Evolutionary conservation across 1,140 invertebrate genomes (phyloP).

Genomic region (Euura lappo): DNA sequence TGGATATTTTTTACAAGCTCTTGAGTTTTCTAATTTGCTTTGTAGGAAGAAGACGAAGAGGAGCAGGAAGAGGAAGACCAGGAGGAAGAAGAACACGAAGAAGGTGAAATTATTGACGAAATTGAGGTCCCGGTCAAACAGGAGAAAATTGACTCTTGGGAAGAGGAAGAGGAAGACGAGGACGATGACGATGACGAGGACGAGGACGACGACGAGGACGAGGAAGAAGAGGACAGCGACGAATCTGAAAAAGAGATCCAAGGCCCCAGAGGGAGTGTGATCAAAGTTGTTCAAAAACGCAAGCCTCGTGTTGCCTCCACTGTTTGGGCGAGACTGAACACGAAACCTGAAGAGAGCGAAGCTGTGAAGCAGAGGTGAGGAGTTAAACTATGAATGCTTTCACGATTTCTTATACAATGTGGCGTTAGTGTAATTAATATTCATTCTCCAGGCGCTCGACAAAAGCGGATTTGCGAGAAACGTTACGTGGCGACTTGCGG

Average conservation of each 20-base stretch:
- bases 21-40: too few species aligned
- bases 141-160: too few species aligned
- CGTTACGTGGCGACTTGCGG: slow-evolving; percentile 43
- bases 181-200: slow-evolving; percentile 33
- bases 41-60: too few species aligned
- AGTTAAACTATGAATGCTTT: not conserved
- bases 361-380: slow-evolving; percentile 35
- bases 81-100: slow-evolving; percentile 12
- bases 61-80: slow-evolving; percentile 18
- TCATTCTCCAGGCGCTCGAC: slow-evolving; percentile 34
- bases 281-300: slow-evolving; percentile 49
- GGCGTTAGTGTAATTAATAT: slow-evolving; percentile 8
- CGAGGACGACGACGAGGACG: slow-evolving; percentile 35
- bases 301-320: slow-evolving; percentile 57
- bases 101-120: slow-evolving; percentile 4
- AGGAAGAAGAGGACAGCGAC: slow-evolving; percentile 32
- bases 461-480: slow-evolving; percentile 39
- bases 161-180: slow-evolving; percentile 31
- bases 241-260: slow-evolving; percentile 53
- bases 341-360: slow-evolving; percentile 28
- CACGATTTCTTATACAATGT: not conserved
- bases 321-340: slow-evolving; percentile 67
- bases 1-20: not conserved
- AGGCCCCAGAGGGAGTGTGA: slow-evolving; percentile 56
- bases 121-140: too few species aligned